Evolutionary conservation across 2,797 vertebrate genomes (phyloP).

Genomic region (Garrulus glandarius): DNA sequence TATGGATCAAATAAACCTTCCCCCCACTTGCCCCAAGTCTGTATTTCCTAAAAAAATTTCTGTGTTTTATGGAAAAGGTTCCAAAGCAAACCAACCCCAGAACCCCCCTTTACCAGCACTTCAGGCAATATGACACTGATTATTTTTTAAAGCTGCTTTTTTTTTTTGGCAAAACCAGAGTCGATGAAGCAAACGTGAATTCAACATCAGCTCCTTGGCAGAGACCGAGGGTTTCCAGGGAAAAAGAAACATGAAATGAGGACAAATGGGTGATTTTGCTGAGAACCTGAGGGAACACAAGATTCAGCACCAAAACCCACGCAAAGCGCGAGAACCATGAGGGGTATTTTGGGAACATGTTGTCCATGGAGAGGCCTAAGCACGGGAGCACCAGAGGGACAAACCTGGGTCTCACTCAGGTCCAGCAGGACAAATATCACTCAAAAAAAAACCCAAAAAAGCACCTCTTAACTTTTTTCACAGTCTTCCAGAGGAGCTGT

Average conservation of each 20-base stretch:
- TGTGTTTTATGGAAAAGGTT: neutral
- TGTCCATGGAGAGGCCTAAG: accelerated
- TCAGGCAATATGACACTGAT: neutral
- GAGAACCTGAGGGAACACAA: neutral
- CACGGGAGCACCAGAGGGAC: neutral
- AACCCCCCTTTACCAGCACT: neutral
- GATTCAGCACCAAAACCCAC: neutral
- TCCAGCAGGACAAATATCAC: neutral
- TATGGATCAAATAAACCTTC: neutral
- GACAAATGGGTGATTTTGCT: neutral
- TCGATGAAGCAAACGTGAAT: accelerated
- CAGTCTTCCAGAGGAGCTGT: neutral
- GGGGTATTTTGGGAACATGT: neutral
- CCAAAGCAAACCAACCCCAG: neutral
- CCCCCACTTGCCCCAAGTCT: too few species aligned
- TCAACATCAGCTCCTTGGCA: accelerated
- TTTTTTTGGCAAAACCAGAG: neutral
- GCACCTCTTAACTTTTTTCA: neutral
- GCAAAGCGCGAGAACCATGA: accelerated
- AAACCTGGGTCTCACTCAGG: neutral
- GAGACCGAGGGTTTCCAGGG: neutral
- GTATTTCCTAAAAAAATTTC: neutral
- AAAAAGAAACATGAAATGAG: neutral
- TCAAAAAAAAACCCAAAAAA: neutral
- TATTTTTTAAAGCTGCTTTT: neutral